Percentiles rank a stretch among this genome's conserved stretches.
Evolutionary conservation across 2,797 vertebrate species (phyloP).

Genomic region (Hapalemur alaotrensis): DNA sequence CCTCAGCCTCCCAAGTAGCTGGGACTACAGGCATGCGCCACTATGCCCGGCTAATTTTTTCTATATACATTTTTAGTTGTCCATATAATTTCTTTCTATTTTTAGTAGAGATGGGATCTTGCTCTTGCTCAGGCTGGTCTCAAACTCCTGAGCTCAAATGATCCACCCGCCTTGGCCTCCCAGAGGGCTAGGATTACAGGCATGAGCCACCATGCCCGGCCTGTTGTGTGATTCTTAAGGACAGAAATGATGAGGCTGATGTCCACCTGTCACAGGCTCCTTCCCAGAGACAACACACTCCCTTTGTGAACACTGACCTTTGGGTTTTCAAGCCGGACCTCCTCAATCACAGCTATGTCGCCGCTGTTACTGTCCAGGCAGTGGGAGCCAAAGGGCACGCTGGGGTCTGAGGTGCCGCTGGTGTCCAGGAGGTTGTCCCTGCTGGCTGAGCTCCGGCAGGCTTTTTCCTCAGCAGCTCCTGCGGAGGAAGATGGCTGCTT

Average conservation of each 20-base stretch:
- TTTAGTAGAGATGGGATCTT: too few relatives aligned
- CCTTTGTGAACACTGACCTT: conserved; percentile 79
- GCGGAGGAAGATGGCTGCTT: conserved; percentile 64
- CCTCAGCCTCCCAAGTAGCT: too few relatives aligned
- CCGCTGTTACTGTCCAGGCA: conserved; percentile 54
- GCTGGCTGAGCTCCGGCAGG: not conserved
- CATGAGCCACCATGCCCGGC: too few relatives aligned
- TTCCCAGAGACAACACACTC: rapidly evolving
- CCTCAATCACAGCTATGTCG: conserved; percentile 85
- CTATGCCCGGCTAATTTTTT: too few relatives aligned
- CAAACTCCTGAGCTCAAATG: too few relatives aligned
- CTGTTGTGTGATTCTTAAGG: not conserved
- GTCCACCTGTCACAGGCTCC: not conserved
- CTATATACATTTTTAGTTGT: too few relatives aligned
- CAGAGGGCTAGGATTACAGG: too few relatives aligned
- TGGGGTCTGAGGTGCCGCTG: conserved; percentile 68
- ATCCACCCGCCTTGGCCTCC: too few relatives aligned
- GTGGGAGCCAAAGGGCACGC: not conserved
- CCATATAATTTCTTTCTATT: too few relatives aligned
- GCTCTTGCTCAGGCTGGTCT: too few relatives aligned
- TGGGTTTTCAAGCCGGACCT: conserved; percentile 78
- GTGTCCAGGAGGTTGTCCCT: conserved; percentile 67
- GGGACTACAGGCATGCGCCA: too few relatives aligned
- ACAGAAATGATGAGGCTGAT: not conserved
- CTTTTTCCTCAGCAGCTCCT: conserved; percentile 64